Base-by-base conservation (phyloP, 2,888 invertebrate genomes). In the Buathra laborator region DNA sequence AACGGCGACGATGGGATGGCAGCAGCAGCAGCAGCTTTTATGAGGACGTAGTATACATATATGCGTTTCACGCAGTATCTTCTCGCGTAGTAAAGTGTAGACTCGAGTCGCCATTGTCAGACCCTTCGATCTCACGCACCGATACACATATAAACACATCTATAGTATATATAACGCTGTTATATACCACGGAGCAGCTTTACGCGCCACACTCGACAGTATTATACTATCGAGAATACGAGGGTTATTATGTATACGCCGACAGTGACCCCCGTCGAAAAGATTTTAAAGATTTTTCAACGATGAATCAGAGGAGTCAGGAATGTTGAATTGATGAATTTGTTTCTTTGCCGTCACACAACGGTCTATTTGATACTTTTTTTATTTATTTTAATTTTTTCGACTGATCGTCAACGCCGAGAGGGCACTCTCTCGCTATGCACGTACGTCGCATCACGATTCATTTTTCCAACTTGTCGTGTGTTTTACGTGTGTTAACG, bases 401-500 rank as follows among this genome's bases (percentile, higher is more conserved):
- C 56, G 7, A 32, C 14, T 9, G 32, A 29, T 62, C 59, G 59
- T 32, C 59, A n/a, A 62, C 14, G 59, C 12, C 59, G 10, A 6
- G 7, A 62, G 59, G n/a, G 59, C 32, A 29, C 29, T 32, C 32
- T 32, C 14, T 62, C 59, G 14, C 59, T 62, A 24, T n/a, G 24
- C 24, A 32, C 9, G n/a, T 59, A 59, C 37, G 9, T 37, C 51
- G 51, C 81, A 84, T 88, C 88, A 85, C 88, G 85, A 89, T 88
- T 87, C 85, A 88, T 89, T 89, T 89, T 89, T 87, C 84, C 85
- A 89, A 89, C 84, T 74, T 62, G 14, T 14, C 59, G 32, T 32
- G 32, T 19, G 71, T 84, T 81, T 83, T 83, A 86, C 76, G 68
- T 79, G 56, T 56, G 24, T 12, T 12, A 4, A 56, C 24, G 24